phyloP scores from a whole-genome alignment of 2,888 invertebrate species.

The Alloplasta piceator region DNA sequence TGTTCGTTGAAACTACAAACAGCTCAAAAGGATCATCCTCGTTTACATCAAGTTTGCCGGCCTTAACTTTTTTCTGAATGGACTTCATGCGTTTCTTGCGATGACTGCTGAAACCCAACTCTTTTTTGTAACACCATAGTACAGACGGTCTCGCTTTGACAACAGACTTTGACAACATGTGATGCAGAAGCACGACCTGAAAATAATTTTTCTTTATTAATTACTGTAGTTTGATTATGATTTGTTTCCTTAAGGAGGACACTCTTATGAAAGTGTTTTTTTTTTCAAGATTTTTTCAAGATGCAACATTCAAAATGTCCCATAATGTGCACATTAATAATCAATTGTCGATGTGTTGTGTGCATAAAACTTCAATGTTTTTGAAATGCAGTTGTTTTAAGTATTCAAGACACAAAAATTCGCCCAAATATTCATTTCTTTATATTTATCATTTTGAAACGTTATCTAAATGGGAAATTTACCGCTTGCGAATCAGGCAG shows the following conservation, averaged over 20 bases:
- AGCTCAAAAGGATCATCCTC: slow-evolving; percentile 98
- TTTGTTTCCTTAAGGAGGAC: not conserved
- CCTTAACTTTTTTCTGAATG: slow-evolving; percentile 92
- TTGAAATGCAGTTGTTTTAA: too few relatives aligned
- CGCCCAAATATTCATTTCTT: too few relatives aligned
- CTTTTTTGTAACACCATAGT: slow-evolving; percentile 99
- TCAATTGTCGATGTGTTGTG: too few relatives aligned
- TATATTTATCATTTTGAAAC: too few relatives aligned
- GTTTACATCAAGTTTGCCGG: slow-evolving; percentile 94
- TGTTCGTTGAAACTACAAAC: slow-evolving; percentile 97
- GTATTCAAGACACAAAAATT: too few relatives aligned
- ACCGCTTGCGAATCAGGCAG: too few relatives aligned
- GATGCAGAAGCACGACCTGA: slow-evolving; percentile 97
- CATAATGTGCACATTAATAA: too few relatives aligned
- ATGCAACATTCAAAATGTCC: too few relatives aligned
- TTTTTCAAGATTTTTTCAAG: too few relatives aligned
- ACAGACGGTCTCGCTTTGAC: slow-evolving; percentile 97
- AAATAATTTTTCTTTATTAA: slow-evolving; percentile 64
- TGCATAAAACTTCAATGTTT: too few relatives aligned
- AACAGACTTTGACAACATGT: slow-evolving; percentile 97
- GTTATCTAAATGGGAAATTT: too few relatives aligned
- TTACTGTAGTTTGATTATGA: not conserved
- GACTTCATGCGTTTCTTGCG: slow-evolving; percentile 96
- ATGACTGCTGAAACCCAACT: slow-evolving; percentile 88
- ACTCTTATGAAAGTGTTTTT: too few relatives aligned